Percentiles rank a stretch among this genome's conserved stretches.
These are phyloP conservation scores for Lontra canadensis DNA, from an alignment of 2,113 vertebrate genomes.

Conservation along the genomic window DNA sequence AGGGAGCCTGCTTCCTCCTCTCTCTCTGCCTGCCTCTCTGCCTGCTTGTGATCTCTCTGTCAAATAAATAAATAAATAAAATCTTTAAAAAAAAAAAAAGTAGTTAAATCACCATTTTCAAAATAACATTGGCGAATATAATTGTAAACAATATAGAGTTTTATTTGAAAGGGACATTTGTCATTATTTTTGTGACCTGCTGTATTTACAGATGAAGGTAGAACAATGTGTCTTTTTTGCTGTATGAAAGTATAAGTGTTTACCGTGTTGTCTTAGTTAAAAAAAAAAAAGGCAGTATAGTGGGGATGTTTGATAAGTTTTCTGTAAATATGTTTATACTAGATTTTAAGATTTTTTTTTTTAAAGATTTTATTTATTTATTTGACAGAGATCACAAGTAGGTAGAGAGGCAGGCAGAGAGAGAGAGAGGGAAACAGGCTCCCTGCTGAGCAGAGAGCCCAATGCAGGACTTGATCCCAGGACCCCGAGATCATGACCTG, in stretches of 20 bases:
- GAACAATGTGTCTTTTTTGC: neutral
- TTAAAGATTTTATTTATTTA: too few relatives aligned
- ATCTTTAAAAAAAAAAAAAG: neutral
- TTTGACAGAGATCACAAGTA: too few relatives aligned
- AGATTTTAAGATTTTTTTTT: conserved; percentile 39
- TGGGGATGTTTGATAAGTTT: conserved; percentile 6
- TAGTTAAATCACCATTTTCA: conserved; percentile 25
- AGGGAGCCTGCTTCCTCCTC: too few relatives aligned
- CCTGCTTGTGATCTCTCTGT: too few relatives aligned
- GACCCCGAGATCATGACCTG: too few relatives aligned
- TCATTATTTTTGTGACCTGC: neutral
- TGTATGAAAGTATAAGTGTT: neutral
- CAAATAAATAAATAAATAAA: too few relatives aligned
- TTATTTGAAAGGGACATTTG: neutral
- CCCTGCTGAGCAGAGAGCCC: too few relatives aligned
- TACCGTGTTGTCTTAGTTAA: neutral
- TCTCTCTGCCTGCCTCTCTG: too few relatives aligned
- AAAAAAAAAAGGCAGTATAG: neutral
- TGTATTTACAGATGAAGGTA: neutral
- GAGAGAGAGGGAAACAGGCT: too few relatives aligned
- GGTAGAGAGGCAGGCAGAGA: too few relatives aligned
- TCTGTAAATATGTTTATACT: neutral
- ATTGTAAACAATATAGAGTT: neutral
- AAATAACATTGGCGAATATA: neutral
- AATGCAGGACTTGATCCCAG: too few relatives aligned